Base-by-base conservation (phyloP, 2,113 vertebrate species). In the Cephalophus harveyi region DNA sequence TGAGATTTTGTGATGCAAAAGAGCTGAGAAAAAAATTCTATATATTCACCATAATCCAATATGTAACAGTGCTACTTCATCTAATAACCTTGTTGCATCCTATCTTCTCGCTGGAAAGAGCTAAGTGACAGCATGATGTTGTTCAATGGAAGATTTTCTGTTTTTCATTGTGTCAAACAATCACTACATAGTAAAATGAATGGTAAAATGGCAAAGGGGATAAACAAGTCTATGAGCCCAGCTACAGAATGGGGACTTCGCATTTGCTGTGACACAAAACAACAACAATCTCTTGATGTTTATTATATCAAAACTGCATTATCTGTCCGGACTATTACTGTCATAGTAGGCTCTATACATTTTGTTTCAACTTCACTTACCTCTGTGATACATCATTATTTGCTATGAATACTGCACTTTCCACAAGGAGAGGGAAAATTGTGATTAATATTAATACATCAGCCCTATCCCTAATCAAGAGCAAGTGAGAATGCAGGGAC, bases 311-410 rank as follows among this genome's bases (percentile, higher is more conserved):
- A 33, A 28, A 67, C 28, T 87, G 11, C 60, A 43, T 93, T 86
- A 79, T 55, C 23, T 9, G 2, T 79, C 78, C 4, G 9, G 60
- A 89, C 25, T 81, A 50, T n/a, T 94, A 28, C 7, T 91, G 76
- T 15, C 62, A 59, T 91, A 85, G 23, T 11, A 50, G 90, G 48
- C 10, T 40, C 71, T 92, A 6, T 21, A 81, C 6, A 79, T 97
- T 97, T 91, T 86, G 76, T 33, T 97, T 97, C 85, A 36, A 25
- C 6, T 95, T 95, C n/a, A 59, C 57, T 88, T 96, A 87, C 50
- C 97, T 89, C 21, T 7, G n/a, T 16, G 87, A 97, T 97, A 54
- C 8, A 89, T 96, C 54, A 79, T 93, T 96, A 94, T 94, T 95
- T 96, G 3, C 59, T 95, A 71, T 1, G 4, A 92, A 57, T 71